Evolutionary conservation across 2,113 vertebrate genomes (phyloP), one percentile per base, ranked within the genome.

Genomic region (Tamias sibiricus): DNA sequence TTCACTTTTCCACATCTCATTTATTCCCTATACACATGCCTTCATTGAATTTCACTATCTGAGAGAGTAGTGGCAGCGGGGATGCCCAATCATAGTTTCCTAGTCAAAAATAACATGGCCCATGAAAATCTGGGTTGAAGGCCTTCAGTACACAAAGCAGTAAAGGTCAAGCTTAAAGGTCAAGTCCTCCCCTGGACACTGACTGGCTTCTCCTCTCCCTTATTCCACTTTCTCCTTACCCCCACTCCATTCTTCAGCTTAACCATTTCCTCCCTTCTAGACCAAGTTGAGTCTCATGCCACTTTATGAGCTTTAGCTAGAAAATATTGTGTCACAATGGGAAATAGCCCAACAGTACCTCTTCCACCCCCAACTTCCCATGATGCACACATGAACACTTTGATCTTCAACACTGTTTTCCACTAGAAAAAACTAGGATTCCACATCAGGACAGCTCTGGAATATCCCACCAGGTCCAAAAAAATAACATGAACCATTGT

Each of bases 391-490:
- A 24, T 0, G 0, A 68, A 84, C 54, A 74, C 32, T 22, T 30
- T 16, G 13, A 57, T 57, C 66, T 54, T 52, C 14, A 52, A 47
- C 6, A 47, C 37, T 52, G 3, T 52, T 12, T 16, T 52, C 49
- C 49, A 16, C 14, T 52, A 52, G 49, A 47, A 68, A 14, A 47
- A 69, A 8, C 24, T 62, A 42, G 64, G 24, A 16, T 10, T 32
- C 44, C 57, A 64, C 0, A 22, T 82, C 69, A 28, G n/a, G 14
- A 52, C 0, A 0, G 59, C 11, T n/a, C 52, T 2, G 16, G 40
- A 37, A 44, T 14, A 44, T 8, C 75, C 80, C 42, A 44, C 32
- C 3, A 6, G 37, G 77, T 40, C 20, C 1, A 22, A 20, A 76
- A 76, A 85, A 49, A 49, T 66, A 69, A 11, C 54, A 32, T 4